A percentile compares a stretch with the other conserved stretches of the same genome.
phyloP scores from a whole-genome alignment of 1,140 invertebrate species.

The Drosophila trapezifrons region DNA sequence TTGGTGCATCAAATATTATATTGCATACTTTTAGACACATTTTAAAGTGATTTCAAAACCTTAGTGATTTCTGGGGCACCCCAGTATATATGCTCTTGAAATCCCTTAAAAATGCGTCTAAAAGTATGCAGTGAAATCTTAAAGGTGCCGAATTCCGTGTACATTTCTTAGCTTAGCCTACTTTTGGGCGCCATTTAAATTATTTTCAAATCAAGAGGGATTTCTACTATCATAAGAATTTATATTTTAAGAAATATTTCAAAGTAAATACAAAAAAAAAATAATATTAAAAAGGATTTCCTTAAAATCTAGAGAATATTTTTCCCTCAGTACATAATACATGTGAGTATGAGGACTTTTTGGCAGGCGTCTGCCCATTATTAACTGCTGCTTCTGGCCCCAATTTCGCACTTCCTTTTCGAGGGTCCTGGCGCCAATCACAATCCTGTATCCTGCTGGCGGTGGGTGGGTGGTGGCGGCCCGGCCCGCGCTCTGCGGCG shows the following conservation, averaged over 20 bases:
- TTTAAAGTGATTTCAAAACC: too few species aligned
- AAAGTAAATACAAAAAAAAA: background rate
- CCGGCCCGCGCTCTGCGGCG: background rate
- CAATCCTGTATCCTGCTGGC: background rate
- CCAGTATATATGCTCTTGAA: too few species aligned
- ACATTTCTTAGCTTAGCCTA: background rate
- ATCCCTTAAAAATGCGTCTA: background rate
- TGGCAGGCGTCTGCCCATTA: conserved; percentile 55
- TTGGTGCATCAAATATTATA: too few species aligned
- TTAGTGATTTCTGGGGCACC: too few species aligned
- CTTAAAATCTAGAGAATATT: background rate
- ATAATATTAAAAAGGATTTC: background rate
- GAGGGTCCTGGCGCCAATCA: conserved; percentile 43
- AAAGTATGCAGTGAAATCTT: background rate
- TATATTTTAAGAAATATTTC: background rate
- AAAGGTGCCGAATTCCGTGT: too few species aligned
- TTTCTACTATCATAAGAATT: background rate
- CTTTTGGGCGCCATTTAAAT: background rate
- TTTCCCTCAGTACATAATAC: conserved; percentile 6
- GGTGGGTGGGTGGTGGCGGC: background rate
- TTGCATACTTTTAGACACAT: too few species aligned
- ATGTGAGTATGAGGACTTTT: conserved; percentile 19
- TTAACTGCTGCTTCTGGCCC: conserved; percentile 56
- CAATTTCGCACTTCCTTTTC: conserved; percentile 26
- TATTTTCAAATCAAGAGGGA: background rate